These are phyloP conservation scores for Melieria picta DNA, from an alignment of 2,888 invertebrate species.

Conservation along the genomic window DNA sequence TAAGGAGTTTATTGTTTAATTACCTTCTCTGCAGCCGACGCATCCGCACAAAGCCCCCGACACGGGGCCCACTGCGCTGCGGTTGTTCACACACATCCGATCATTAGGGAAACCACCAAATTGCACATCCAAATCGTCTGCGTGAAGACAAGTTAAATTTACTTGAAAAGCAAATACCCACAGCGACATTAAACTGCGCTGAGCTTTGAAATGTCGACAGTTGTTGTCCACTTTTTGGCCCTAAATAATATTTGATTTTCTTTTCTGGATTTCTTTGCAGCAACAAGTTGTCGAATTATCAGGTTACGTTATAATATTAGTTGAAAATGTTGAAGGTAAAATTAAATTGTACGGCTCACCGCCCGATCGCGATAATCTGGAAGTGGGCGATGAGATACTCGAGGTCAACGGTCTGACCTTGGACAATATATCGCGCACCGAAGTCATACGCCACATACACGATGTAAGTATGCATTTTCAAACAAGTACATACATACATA, in stretches of 20 bases:
- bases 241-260: neutral
- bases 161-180: too few species aligned
- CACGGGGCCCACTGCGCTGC: too few species aligned
- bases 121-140: too few species aligned
- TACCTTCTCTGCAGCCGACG: neutral
- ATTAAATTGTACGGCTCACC: conserved; percentile 93
- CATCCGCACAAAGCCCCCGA: neutral
- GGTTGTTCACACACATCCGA: too few species aligned
- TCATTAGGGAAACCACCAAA: too few species aligned
- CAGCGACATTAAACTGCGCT: too few species aligned
- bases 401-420: conserved; percentile 95
- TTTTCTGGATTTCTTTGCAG: conserved; percentile 44
- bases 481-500: too few species aligned
- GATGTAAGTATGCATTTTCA: conserved; percentile 73
- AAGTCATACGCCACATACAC: conserved; percentile 94
- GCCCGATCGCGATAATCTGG: conserved; percentile 92
- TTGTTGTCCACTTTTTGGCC: too few species aligned
- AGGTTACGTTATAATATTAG: conserved; percentile 94
- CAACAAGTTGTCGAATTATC: conserved; percentile 85
- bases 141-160: too few species aligned
- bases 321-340: conserved; percentile 93
- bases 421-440: conserved; percentile 90
- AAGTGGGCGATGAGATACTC: conserved; percentile 96
- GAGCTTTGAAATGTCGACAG: too few species aligned
- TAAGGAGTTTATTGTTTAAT: conserved; percentile 28